Base-by-base conservation (phyloP, 2,888 invertebrate species). In the Spisula solida region DNA sequence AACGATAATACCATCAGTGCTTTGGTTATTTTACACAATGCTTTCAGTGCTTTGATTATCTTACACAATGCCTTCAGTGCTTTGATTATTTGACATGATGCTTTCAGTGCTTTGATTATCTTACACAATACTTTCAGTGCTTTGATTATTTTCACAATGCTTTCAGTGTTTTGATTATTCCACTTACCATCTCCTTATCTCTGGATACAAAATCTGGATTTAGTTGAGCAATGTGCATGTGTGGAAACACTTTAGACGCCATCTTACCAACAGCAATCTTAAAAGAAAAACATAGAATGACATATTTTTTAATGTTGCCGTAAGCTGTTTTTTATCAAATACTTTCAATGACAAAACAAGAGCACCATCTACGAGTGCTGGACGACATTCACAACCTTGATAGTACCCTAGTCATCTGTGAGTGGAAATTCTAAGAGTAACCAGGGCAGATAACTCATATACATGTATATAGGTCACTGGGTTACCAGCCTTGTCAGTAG, bases 231-330 rank as follows among this genome's bases (percentile, higher is more conserved):
- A 96, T 90, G 47, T 94, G 94, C 85, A 95, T 89, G 81, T 95
- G 94, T 10, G 96, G 96, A 1, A 93, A 85, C 1, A 96, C 55
- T 47, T 93, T 90, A 8, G 96, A 94, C 16, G 96, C 75, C 55
- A 96, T 70, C 81, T 93, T 95, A 0, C 96, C 96, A 51, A 96
- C 20, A 81, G 93, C 92, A 25, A 95, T 85, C 96, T 96, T 92
- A 94, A 88, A 41, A 56, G 80, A 34, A 82, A 81, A 81, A 80
- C 25, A 47, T 20, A 20, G 6, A 20, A 20, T n/a, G 12, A n/a
- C n/a, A n/a, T n/a, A n/a, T n/a, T n/a, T n/a, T n/a, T n/a, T n/a
- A n/a, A n/a, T n/a, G n/a, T n/a, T n/a, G n/a, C n/a, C n/a, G n/a
- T n/a, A n/a, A n/a, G n/a, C n/a, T n/a, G n/a, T n/a, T n/a, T n/a